Evolutionary conservation across 2,797 vertebrate species (phyloP), one percentile per base, ranked within the genome.

Genomic region (Myoxocephalus aenaeus): DNA sequence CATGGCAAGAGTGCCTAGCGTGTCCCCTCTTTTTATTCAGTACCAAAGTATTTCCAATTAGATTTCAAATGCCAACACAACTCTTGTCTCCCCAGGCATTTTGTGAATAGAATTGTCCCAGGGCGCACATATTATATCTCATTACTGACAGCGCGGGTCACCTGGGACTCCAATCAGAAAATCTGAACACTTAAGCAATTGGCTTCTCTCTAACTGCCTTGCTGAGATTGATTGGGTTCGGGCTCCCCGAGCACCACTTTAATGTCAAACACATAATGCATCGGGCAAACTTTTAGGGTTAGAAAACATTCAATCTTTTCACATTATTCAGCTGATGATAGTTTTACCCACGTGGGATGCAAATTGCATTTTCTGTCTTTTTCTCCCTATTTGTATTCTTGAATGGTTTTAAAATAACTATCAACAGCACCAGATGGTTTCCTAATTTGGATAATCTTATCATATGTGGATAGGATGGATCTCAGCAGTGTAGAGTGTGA

Each of bases 191-290:
- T 95, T 93, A 88, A 89, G 90, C 87, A 87, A 88, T 93, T 92
- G 89, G 85, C 87, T 93, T 92, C 84, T 87, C 73, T 89, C 79
- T 72, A 59, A 75, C 80, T 71, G 85, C 73, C 76, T 80, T 72
- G 59, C 76, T 70, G 79, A 91, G 89, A 92, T 89, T 93, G 93
- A 95, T 92, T 94, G 79, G 77, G 86, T 91, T 92, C 90, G 82
- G 82, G 87, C 83, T 93, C 87, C 87, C 89, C 36, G 44, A 87
- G 89, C 92, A 79, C 89, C 86, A 80, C 86, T 93, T 92, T 93
- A 93, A 94, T 93, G 93, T 92, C 90, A 93, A 91, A 92, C 90
- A 92, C 88, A 90, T 89, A 92, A 93, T 91, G 74, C 84, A 85
- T 79, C 73, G 72, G 77, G 90, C 79, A 87, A 79, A 85, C 77